These are phyloP conservation scores for Chelonoidis abingdonii DNA, from an alignment of 2,113 vertebrate genomes.

Conservation along the genomic window DNA sequence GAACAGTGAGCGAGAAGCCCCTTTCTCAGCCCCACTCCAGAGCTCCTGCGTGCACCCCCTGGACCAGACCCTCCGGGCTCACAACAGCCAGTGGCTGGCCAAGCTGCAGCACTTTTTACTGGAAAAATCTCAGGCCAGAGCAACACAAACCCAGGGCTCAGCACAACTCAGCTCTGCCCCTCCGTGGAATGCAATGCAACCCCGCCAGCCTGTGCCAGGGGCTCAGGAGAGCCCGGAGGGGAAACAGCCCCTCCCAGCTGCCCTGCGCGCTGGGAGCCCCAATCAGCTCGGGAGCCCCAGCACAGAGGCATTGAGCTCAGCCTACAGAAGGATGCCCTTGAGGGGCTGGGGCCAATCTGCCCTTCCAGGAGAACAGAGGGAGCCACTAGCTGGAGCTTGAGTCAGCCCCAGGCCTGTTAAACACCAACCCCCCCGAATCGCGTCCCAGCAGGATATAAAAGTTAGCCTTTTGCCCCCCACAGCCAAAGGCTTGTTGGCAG, in stretches of 20 bases:
- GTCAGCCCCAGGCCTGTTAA: background rate
- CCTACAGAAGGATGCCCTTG: rapidly evolving
- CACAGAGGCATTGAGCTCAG: rapidly evolving
- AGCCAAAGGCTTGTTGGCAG: too few relatives aligned
- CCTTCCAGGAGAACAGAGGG: background rate
- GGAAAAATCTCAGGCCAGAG: too few relatives aligned
- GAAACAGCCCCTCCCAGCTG: background rate
- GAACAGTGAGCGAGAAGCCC: too few relatives aligned
- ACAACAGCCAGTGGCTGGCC: background rate
- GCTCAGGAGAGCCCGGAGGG: background rate
- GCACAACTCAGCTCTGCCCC: background rate
- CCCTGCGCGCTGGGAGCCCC: rapidly evolving
- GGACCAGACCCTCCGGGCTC: too few relatives aligned
- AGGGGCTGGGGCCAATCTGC: background rate
- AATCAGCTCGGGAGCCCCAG: background rate
- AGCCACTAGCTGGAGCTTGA: rapidly evolving
- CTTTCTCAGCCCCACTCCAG: too few relatives aligned
- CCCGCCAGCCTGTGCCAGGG: rapidly evolving
- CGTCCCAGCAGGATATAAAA: background rate
- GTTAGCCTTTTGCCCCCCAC: too few relatives aligned
- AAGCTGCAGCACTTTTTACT: too few relatives aligned
- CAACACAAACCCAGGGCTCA: too few relatives aligned
- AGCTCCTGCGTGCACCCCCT: background rate
- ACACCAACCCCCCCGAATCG: background rate
- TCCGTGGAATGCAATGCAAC: background rate